Conservation (phyloP, 2,797 vertebrate species). For the Nannoperca obscura region DNA sequence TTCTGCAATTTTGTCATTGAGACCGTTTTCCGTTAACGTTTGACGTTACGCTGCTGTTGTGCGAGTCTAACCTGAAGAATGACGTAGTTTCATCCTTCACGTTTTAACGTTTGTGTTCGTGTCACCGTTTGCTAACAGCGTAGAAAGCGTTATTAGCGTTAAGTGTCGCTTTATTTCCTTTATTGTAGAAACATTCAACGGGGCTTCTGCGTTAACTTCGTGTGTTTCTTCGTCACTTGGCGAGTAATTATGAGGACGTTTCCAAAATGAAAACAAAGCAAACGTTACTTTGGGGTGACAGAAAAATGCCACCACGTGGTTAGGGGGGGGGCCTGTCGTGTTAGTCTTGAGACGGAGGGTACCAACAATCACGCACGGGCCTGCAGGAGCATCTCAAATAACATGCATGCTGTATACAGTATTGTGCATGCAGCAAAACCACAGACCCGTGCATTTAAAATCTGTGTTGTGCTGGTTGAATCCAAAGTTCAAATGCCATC, state of each 20-base stretch:
- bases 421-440: not conserved
- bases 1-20: not conserved
- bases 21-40: not conserved
- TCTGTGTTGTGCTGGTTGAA: not conserved
- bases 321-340: conserved; percentile 17
- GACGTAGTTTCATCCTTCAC: conserved; percentile 26
- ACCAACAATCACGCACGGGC: conserved; percentile 32
- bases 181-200: not conserved
- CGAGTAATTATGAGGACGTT: not conserved
- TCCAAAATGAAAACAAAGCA: conserved; percentile 12
- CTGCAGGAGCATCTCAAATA: conserved; percentile 15
- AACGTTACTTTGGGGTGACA: conserved; percentile 1
- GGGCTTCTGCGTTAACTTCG: not conserved
- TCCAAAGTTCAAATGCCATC: not conserved
- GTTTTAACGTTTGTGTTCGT: not conserved
- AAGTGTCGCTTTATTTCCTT: not conserved
- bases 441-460: not conserved
- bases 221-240: not conserved
- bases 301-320: conserved; percentile 16
- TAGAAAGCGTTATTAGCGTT: not conserved
- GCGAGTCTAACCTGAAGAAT: conserved; percentile 13
- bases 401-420: not conserved
- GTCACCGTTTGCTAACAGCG: not conserved
- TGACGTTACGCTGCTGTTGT: conserved; percentile 1
- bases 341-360: conserved; percentile 14